phyloP scores from a whole-genome alignment of 2,113 vertebrate species.

The Dolichotis patagonum region DNA sequence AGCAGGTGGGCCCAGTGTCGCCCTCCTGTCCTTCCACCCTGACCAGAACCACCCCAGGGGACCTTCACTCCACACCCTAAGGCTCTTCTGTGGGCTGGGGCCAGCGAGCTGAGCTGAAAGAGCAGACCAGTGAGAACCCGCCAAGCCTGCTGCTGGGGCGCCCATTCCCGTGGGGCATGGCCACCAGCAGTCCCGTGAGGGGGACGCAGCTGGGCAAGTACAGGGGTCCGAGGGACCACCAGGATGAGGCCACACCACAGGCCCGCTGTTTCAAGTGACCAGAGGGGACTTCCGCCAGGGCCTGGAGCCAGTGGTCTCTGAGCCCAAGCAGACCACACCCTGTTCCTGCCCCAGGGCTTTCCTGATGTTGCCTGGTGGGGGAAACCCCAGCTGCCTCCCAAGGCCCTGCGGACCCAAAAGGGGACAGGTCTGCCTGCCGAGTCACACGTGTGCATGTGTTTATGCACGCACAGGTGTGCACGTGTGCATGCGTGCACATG shows the following conservation, averaged over 20 bases:
- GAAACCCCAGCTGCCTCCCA: not conserved
- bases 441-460: fast-evolving
- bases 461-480: not conserved
- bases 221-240: not conserved
- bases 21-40: not conserved
- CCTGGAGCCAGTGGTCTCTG: not conserved
- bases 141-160: not conserved
- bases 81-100: not conserved
- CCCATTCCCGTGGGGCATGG: fast-evolving
- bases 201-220: not conserved
- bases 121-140: no score
- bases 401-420: not conserved
- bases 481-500: fast-evolving
- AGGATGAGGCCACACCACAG: not conserved
- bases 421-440: not conserved
- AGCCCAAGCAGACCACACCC: no score
- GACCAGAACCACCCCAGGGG: fast-evolving
- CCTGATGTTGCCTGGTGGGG: not conserved
- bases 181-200: not conserved
- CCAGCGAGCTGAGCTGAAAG: not conserved
- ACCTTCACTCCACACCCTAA: no score
- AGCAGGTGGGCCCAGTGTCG: fast-evolving
- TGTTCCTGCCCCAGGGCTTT: no score
- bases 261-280: not conserved
- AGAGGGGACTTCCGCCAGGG: no score